phyloP scores from a whole-genome alignment of 2,113 vertebrate genomes.

The Thomomys bottae region DNA sequence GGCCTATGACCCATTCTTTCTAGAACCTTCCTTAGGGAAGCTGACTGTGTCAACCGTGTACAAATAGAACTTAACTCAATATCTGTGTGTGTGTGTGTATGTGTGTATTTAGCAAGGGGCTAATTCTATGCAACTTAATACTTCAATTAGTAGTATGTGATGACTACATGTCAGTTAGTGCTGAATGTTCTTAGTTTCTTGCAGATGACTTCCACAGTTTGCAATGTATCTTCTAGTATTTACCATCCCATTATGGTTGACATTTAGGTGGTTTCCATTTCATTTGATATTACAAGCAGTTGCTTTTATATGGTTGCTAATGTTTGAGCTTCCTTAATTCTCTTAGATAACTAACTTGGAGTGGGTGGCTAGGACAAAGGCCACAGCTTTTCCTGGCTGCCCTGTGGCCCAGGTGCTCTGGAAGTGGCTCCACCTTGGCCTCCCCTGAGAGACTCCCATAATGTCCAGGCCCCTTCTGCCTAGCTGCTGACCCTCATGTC shows the following conservation, averaged over 20 bases:
- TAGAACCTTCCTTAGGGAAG: background rate
- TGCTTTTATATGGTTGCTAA: background rate
- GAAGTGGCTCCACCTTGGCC: background rate
- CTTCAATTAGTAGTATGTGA: background rate
- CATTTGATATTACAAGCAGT: background rate
- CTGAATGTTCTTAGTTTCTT: background rate
- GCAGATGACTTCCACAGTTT: background rate
- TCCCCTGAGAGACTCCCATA: no score
- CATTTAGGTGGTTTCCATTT: background rate
- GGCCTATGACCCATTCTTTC: background rate
- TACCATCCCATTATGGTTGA: background rate
- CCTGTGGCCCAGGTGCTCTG: background rate
- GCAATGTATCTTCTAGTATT: background rate
- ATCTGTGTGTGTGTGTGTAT: fast-evolving
- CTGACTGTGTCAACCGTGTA: background rate
- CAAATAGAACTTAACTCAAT: background rate
- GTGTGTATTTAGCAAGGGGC: background rate
- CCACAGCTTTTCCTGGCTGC: background rate
- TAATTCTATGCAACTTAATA: background rate
- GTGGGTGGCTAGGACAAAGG: background rate
- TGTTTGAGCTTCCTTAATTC: background rate
- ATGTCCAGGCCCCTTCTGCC: background rate
- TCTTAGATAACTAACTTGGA: background rate
- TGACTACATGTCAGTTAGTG: background rate
- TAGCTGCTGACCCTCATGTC: background rate